phyloP scores from a whole-genome alignment of 2,113 vertebrate species.

The Boulengeromyrus knoepffleri region DNA sequence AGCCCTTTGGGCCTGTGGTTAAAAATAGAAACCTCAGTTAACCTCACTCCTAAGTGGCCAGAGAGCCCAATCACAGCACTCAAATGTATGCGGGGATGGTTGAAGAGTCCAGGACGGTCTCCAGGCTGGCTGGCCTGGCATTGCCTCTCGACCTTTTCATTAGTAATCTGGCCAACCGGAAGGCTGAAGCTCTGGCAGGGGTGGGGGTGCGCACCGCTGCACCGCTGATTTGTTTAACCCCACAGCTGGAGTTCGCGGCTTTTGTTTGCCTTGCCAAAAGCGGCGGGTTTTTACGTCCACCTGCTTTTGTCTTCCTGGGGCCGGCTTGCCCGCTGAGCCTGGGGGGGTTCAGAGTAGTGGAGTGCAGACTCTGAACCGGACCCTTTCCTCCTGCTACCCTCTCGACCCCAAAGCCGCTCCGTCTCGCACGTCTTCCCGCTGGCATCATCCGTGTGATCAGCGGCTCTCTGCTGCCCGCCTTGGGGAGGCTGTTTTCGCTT shows the following conservation, averaged over 20 bases:
- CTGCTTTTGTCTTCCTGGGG: neutral
- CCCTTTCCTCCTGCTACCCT: neutral
- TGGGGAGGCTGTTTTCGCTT: neutral
- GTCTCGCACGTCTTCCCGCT: neutral
- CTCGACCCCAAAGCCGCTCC: neutral
- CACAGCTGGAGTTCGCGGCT: neutral
- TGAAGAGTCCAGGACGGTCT: conserved; percentile 61
- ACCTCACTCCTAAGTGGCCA: conserved; percentile 44
- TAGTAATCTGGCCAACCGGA: conserved; percentile 19
- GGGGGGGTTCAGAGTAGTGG: neutral
- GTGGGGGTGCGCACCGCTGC: neutral
- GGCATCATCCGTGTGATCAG: neutral
- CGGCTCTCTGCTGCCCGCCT: too few relatives aligned
- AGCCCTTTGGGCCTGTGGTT: conserved; percentile 42
- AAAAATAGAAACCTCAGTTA: conserved; percentile 59
- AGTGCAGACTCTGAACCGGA: too few relatives aligned
- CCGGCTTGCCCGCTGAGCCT: neutral
- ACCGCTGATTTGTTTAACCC: neutral
- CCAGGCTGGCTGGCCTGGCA: conserved; percentile 56
- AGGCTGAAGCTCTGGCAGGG: neutral
- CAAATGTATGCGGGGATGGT: conserved; percentile 58
- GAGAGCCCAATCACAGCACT: conserved; percentile 60
- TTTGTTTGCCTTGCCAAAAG: neutral
- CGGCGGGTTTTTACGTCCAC: neutral
- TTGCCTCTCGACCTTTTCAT: conserved; percentile 70